Evolutionary conservation across 2,888 invertebrate species (phyloP), one percentile per base, ranked within the genome.

Genomic region (Imbricaverruca yamaguchii): DNA sequence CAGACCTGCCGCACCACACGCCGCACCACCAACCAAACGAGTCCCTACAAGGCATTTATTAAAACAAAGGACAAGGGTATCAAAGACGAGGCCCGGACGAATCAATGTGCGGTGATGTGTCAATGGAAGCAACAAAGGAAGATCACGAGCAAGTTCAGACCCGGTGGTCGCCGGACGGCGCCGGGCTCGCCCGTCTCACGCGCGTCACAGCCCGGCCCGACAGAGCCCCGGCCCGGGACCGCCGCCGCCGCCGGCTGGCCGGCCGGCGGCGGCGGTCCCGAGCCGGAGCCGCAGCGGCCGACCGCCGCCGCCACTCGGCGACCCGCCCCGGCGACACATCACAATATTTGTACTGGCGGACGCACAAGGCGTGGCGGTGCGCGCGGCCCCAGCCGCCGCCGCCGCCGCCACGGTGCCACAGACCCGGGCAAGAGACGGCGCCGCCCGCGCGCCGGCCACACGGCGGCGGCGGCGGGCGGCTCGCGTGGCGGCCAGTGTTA

Each of bases 101-200:
- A 59, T 15, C 59, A 15, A 59, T 59, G 59, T 59, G 39, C 39
- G 59, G 59, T 59, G 59, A 59, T 59, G 59, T 59, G 59, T 59
- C 59, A 59, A 55, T 74, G 74, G 74, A 74, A 74, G 74, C 74
- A 74, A 74, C 74, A 74, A 53, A 74, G 74, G 74, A 74, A 74
- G 74, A 74, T 74, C 74, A 74, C 74, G 55, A 23, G 55, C 21
- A 55, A 67, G 39, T 23, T 39, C 25, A 39, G 69, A 25, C 69
- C 69, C 6, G 69, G n/a, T 21, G 7, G 63, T n/a, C 63, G 7
- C n/a, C 63, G 2, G n/a, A n/a, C 8, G 21, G 63, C 63, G 63
- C 7, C 63, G n/a, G 18, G 1, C 63, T 0, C 63, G 21, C 2
- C 63, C 15, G 18, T 18, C 61, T 18, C 7, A 1, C 18, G 61